Percentiles rank a stretch among this genome's conserved stretches.
Evolutionary conservation across 2,113 vertebrate species (phyloP).

Genomic region (Rhagologus leucostigma): DNA sequence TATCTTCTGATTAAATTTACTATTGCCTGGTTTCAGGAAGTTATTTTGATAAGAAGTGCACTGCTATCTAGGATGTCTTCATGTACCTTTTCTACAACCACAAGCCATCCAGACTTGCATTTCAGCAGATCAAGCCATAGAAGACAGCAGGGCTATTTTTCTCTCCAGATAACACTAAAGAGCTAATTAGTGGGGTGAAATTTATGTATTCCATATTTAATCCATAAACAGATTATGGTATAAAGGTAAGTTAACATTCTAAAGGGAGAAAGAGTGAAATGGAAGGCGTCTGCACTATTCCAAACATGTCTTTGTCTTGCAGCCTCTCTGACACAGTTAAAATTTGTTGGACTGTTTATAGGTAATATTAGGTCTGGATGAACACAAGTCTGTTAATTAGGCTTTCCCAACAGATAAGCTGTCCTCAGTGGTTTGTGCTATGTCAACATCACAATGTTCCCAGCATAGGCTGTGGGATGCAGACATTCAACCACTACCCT

Average conservation of each 20-base stretch:
- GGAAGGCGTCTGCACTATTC: background rate
- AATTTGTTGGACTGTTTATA: background rate
- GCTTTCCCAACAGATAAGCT: background rate
- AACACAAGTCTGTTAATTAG: background rate
- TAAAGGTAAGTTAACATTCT: background rate
- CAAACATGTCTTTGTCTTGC: background rate
- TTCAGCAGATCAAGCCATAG: background rate
- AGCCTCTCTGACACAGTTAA: background rate
- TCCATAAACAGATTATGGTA: background rate
- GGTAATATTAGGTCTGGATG: background rate
- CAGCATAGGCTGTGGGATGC: background rate
- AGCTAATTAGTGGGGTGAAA: background rate
- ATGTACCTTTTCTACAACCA: background rate
- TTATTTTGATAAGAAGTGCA: background rate
- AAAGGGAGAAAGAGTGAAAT: background rate
- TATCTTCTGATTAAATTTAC: background rate
- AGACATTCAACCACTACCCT: background rate
- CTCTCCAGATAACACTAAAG: background rate
- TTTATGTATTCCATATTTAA: background rate
- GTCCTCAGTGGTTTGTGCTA: background rate
- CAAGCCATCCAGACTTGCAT: background rate
- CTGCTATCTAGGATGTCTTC: background rate
- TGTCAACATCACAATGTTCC: background rate
- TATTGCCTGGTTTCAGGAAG: background rate
- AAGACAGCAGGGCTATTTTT: background rate